These are phyloP conservation scores for Neomonachus schauinslandi DNA, from an alignment of 2,113 vertebrate genomes.

Conservation along the genomic window DNA sequence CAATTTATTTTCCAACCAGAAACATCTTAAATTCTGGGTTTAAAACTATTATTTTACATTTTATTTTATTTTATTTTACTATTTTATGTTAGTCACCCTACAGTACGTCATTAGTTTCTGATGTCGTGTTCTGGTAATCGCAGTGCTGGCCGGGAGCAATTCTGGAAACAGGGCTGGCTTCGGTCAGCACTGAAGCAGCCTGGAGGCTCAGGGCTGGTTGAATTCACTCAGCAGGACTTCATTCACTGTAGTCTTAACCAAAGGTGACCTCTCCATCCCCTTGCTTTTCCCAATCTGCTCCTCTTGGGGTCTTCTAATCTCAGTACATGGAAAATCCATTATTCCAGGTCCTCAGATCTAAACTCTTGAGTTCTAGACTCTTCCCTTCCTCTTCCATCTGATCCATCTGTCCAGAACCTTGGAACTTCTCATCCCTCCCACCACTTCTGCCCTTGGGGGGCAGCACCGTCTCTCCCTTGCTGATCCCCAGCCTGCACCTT, in stretches of 20 bases:
- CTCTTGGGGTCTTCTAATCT: background rate
- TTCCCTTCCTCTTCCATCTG: fast-evolving
- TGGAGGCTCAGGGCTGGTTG: fast-evolving
- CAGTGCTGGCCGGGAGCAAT: background rate
- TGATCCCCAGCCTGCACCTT: background rate
- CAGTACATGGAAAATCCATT: background rate
- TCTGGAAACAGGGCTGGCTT: background rate
- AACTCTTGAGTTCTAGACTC: background rate
- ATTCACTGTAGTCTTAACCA: too few relatives aligned
- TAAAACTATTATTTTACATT: conserved; percentile 21
- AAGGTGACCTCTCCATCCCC: background rate
- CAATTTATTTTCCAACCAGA: background rate
- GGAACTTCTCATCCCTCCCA: background rate
- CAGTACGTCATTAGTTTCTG: too few relatives aligned
- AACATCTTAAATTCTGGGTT: background rate
- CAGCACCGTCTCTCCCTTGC: too few relatives aligned
- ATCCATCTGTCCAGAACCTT: background rate
- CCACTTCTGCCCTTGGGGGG: fast-evolving
- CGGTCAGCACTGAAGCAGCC: too few relatives aligned
- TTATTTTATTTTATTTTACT: too few relatives aligned
- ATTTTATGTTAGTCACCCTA: too few relatives aligned
- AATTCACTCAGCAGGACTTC: background rate
- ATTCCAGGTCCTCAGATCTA: background rate
- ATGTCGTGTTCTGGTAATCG: background rate
- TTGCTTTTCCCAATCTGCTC: background rate